phyloP scores from a whole-genome alignment of 2,113 vertebrate genomes.

The Chlorodrepanis virens region DNA sequence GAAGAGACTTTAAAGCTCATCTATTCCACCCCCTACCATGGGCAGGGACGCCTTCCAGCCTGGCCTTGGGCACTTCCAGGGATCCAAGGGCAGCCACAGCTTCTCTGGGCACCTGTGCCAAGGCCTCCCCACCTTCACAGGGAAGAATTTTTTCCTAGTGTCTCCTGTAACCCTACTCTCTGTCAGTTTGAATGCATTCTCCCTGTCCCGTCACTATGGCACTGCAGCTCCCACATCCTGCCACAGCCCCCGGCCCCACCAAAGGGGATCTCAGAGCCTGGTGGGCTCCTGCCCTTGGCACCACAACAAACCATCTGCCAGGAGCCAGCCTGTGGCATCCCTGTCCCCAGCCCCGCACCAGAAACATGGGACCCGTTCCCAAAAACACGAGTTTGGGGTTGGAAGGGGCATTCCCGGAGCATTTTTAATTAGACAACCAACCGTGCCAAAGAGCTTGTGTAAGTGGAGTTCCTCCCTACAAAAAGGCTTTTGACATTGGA shows the following conservation, averaged over 20 bases:
- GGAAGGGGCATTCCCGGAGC: background rate
- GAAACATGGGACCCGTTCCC: background rate
- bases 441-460: background rate
- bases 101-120: background rate
- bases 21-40: background rate
- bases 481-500: constrained; percentile 59
- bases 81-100: background rate
- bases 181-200: background rate
- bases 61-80: background rate
- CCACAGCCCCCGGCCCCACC: background rate
- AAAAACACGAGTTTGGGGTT: background rate
- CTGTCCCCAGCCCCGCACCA: accelerated
- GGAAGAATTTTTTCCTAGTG: background rate
- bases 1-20: background rate
- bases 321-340: background rate
- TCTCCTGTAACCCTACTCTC: background rate
- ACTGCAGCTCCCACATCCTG: background rate
- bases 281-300: background rate
- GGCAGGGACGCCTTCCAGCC: background rate
- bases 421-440: background rate
- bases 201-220: background rate
- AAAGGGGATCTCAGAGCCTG: background rate
- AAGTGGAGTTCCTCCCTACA: constrained; percentile 12
- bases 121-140: accelerated
- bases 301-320: background rate